Evolutionary conservation across 2,888 invertebrate genomes (phyloP).

Genomic region (Chymomyza caudatula): DNA sequence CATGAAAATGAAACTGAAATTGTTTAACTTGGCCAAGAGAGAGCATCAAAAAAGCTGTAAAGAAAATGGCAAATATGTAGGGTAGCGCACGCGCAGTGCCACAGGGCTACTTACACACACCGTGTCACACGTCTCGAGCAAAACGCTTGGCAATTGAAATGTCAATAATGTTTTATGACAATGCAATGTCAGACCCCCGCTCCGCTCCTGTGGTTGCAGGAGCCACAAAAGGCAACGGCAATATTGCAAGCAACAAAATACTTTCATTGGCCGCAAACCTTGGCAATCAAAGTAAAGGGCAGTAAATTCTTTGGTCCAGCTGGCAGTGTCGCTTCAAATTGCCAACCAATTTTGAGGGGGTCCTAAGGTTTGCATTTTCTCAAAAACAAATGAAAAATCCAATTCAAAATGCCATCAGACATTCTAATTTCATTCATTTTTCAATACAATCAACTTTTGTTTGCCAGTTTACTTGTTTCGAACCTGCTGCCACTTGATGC

Average conservation of each 20-base stretch:
- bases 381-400: conserved; percentile 52
- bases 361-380: too few relatives aligned
- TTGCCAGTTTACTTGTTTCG: neutral
- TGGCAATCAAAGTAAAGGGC: conserved; percentile 52
- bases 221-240: conserved; percentile 39
- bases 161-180: conserved; percentile 69
- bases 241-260: conserved; percentile 38
- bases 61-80: too few relatives aligned
- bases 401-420: conserved; percentile 71
- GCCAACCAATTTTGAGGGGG: conserved; percentile 39
- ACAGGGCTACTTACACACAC: too few relatives aligned
- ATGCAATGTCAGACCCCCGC: conserved; percentile 30
- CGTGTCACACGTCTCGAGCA: conserved; percentile 29
- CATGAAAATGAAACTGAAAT: conserved; percentile 42
- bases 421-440: conserved; percentile 71
- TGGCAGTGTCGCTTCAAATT: conserved; percentile 63
- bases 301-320: conserved; percentile 61
- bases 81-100: too few relatives aligned
- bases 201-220: neutral
- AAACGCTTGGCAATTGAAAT: conserved; percentile 64
- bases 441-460: conserved; percentile 59
- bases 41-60: too few relatives aligned
- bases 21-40: conserved; percentile 18
- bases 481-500: too few relatives aligned
- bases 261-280: conserved; percentile 62